These are phyloP conservation scores for Poeciliopsis occidentalis DNA, from an alignment of 2,113 vertebrate species.

Conservation along the genomic window DNA sequence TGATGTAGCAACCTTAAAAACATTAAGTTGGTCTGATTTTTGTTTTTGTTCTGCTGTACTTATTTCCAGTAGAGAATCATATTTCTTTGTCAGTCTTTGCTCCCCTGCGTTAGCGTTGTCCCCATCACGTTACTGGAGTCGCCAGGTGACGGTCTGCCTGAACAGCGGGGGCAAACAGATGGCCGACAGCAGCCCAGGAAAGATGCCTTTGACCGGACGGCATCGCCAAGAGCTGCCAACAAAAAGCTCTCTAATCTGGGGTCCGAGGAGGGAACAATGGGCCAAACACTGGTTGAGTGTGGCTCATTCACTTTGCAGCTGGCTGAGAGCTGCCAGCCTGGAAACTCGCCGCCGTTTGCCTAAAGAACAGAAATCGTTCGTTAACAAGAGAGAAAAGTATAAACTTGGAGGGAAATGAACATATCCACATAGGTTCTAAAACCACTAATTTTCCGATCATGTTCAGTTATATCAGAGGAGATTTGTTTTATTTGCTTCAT, in stretches of 20 bases:
- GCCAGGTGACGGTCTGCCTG: slow-evolving; percentile 35
- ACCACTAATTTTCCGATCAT: background rate
- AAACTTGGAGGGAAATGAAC: slow-evolving; percentile 27
- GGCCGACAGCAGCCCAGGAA: slow-evolving; percentile 59
- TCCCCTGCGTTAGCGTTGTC: too few relatives aligned
- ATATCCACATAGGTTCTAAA: background rate
- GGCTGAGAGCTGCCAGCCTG: slow-evolving; percentile 60
- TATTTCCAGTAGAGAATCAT: too few relatives aligned
- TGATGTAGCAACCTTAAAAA: background rate
- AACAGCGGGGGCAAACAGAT: slow-evolving; percentile 62
- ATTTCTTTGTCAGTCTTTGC: too few relatives aligned
- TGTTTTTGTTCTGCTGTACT: too few relatives aligned
- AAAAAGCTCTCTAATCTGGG: slow-evolving; percentile 61
- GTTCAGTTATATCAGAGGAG: too few relatives aligned
- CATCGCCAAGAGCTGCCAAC: slow-evolving; percentile 63
- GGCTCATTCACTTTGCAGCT: slow-evolving; percentile 67
- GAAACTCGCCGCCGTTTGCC: slow-evolving; percentile 22
- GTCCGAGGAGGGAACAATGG: slow-evolving; percentile 61
- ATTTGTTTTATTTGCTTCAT: too few relatives aligned
- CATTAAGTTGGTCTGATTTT: too few relatives aligned
- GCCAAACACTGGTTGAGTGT: slow-evolving; percentile 53
- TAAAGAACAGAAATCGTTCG: slow-evolving; percentile 14
- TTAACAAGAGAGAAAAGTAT: background rate
- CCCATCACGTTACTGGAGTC: slow-evolving; percentile 21
- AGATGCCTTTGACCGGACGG: slow-evolving; percentile 52